Evolutionary conservation across 2,888 invertebrate genomes (phyloP).

Genomic region (Prosopocoilus inquinatus): DNA sequence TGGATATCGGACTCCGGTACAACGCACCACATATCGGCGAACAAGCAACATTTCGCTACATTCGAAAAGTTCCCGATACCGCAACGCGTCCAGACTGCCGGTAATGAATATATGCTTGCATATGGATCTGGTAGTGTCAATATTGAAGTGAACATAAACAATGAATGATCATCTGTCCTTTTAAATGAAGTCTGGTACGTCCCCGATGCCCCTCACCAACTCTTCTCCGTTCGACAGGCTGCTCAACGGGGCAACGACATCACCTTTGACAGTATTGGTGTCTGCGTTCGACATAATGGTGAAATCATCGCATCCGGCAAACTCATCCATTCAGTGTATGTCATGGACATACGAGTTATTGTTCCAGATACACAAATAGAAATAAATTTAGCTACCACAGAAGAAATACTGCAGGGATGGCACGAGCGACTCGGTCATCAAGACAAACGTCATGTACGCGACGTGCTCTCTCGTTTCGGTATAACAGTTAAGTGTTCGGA

Average conservation of each 20-base stretch:
- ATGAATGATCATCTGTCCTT: too few relatives aligned
- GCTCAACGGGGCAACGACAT: neutral
- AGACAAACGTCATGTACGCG: too few relatives aligned
- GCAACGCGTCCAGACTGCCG: too few relatives aligned
- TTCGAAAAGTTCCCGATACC: slow-evolving; percentile 11
- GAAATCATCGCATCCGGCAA: neutral
- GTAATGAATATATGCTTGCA: too few relatives aligned
- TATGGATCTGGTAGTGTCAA: too few relatives aligned
- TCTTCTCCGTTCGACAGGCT: neutral
- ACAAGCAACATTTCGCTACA: neutral
- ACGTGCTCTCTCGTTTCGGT: neutral
- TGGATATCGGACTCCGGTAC: too few relatives aligned
- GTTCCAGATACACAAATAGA: neutral
- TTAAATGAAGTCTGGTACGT: too few relatives aligned
- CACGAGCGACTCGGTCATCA: too few relatives aligned
- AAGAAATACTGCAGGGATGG: neutral
- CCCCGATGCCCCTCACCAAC: too few relatives aligned
- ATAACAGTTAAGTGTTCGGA: neutral
- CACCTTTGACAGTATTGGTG: neutral
- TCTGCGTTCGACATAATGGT: neutral
- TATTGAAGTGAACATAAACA: too few relatives aligned
- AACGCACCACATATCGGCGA: neutral
- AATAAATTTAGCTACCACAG: neutral
- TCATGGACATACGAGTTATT: neutral
- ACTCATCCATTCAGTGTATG: neutral